Conservation (phyloP, 2,797 vertebrate genomes). For the Smutsia gigantea region DNA sequence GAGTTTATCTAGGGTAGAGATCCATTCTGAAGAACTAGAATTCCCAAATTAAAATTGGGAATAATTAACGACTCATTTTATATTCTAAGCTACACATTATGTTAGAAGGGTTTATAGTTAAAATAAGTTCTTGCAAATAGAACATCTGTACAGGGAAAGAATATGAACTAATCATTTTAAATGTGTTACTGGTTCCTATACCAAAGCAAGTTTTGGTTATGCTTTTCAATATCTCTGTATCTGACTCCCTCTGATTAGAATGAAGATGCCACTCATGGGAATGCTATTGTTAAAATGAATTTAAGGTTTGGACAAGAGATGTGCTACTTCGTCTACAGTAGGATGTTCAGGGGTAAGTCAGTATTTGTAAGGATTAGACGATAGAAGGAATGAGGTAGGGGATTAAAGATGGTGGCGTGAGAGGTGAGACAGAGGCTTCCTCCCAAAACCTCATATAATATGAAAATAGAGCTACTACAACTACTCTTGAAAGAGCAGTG, state of each 20-base stretch:
- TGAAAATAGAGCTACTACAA: too few relatives aligned
- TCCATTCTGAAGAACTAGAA: neutral
- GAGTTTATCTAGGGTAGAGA: neutral
- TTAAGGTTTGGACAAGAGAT: neutral
- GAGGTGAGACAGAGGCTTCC: too few relatives aligned
- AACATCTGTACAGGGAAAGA: neutral
- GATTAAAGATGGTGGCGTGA: too few relatives aligned
- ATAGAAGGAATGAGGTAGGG: neutral
- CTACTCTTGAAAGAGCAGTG: too few relatives aligned
- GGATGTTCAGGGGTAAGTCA: neutral
- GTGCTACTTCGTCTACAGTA: neutral
- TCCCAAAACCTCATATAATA: too few relatives aligned
- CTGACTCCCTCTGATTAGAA: neutral
- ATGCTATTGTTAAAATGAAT: neutral
- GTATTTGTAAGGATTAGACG: slow-evolving; percentile 43
- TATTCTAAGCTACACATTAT: neutral
- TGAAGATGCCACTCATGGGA: neutral
- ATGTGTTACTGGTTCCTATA: neutral
- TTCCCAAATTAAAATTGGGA: neutral
- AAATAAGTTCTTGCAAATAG: neutral
- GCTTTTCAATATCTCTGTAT: neutral
- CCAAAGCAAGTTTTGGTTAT: neutral
- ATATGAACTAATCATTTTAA: neutral
- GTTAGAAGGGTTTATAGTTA: neutral
- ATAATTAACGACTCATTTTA: neutral